Evolutionary conservation across 2,888 invertebrate species (phyloP).

Genomic region (Lasioglossum calceatum): DNA sequence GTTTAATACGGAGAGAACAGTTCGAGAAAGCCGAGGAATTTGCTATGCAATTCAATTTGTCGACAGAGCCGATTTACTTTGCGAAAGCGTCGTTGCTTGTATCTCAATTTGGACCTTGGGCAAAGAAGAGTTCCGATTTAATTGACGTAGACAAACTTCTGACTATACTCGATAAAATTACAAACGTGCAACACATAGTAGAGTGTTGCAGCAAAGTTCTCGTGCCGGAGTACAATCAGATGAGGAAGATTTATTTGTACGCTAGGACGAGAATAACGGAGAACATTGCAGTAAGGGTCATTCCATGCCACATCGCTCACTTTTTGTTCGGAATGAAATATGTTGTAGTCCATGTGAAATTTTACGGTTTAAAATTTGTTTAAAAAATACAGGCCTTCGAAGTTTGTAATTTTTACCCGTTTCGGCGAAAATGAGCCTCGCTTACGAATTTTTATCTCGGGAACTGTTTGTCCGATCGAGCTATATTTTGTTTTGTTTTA

Average conservation of each 20-base stretch:
- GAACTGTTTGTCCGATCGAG: too few relatives aligned
- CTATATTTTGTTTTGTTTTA: too few relatives aligned
- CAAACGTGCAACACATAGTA: conserved; percentile 84
- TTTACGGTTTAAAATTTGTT: too few relatives aligned
- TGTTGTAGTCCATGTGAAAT: too few relatives aligned
- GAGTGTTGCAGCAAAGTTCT: conserved; percentile 84
- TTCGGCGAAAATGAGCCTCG: too few relatives aligned
- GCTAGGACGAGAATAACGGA: conserved; percentile 77
- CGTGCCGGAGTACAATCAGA: conserved; percentile 78
- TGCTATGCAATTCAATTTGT: conserved; percentile 83
- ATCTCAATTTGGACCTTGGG: conserved; percentile 77
- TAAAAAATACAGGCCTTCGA: too few relatives aligned
- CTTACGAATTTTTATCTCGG: too few relatives aligned
- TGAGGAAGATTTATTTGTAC: conserved; percentile 79
- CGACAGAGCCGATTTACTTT: conserved; percentile 82
- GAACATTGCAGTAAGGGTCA: conserved; percentile 62
- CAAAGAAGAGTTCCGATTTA: conserved; percentile 62
- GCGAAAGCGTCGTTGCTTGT: conserved; percentile 84
- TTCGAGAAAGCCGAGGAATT: conserved; percentile 85
- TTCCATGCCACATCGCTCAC: too few relatives aligned
- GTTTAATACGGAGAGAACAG: conserved; percentile 83
- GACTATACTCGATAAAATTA: conserved; percentile 81
- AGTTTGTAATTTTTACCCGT: too few relatives aligned
- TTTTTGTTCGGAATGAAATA: too few relatives aligned
- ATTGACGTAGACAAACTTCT: conserved; percentile 82